Base-by-base conservation (phyloP, 2,888 invertebrate species). In the Napeogenes inachia region DNA sequence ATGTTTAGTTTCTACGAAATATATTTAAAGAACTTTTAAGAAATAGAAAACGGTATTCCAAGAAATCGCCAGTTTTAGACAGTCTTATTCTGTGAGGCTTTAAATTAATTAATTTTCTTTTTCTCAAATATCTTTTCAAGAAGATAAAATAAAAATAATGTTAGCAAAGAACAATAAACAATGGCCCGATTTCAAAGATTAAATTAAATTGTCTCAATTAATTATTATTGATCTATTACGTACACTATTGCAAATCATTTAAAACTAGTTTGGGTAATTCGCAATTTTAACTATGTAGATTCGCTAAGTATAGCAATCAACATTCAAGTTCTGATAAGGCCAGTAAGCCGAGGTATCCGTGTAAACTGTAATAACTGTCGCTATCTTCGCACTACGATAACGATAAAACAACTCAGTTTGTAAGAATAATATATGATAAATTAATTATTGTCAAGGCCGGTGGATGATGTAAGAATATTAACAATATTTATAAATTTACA, bases 391-490 rank as follows among this genome's bases (percentile, higher is more conserved):
- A 35, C 32, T 30, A 13, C 54, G 60, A 64, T 64, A 66, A 66
- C 55, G 56, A 56, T 54, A 33, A 50, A 70, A 74, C 73, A 72
- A 73, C 67, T 61, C 64, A 69, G 61, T 70, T 67, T 73, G 81
- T 76, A 75, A 75, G 72, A 76, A 71, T 76, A 79, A 78, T 79
- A 78, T 78, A 79, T 75, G 76, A 77, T 79, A 76, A 76, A 75
- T 76, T 74, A 78, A 78, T 75, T 73, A 75, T 66, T 71, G 70
- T 71, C 85, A 87, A 87, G 88, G 88, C 77, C 84, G 74, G 42
- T 60, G 73, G 75, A 75, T 86, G 82, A 87, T 84, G 86, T 86
- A 84, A 86, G 75, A 75, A 72, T 74, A 75, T 74, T 74, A 77
- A 81, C 77, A 80, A 81, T 80, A 79, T 74, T 72, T 69, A 71